A percentile compares a stretch with the other conserved stretches of the same genome.
Conservation (phyloP, 2,113 vertebrate genomes). For the Spizaetus ornatus region DNA sequence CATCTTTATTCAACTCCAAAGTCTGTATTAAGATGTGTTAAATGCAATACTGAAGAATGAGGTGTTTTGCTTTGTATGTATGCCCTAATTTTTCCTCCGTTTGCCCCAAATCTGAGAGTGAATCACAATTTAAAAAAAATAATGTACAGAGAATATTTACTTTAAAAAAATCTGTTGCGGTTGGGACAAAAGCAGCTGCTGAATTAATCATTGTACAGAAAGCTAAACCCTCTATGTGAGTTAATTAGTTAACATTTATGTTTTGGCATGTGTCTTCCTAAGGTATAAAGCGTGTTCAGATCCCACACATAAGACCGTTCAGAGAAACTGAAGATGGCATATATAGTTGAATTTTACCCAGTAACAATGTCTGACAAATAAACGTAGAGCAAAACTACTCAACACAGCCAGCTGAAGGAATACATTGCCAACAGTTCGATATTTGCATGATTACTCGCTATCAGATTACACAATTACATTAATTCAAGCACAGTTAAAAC, state of each 20-base stretch:
- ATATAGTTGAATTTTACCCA: background rate
- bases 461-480: background rate
- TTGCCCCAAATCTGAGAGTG: background rate
- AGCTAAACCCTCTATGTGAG: background rate
- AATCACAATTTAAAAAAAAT: background rate
- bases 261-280: background rate
- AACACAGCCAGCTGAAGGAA: background rate
- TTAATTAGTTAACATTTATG: background rate
- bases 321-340: background rate
- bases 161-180: background rate
- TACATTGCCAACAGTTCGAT: background rate
- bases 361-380: background rate
- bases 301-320: background rate
- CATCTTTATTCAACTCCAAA: background rate
- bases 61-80: background rate
- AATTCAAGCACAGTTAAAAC: background rate
- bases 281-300: background rate
- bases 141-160: background rate
- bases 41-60: background rate
- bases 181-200: background rate
- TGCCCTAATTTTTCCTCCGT: rapidly evolving
- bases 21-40: background rate
- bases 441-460: background rate
- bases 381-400: background rate
- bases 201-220: background rate